phyloP scores from a whole-genome alignment of 2,113 vertebrate species.

The Bucco capensis region DNA sequence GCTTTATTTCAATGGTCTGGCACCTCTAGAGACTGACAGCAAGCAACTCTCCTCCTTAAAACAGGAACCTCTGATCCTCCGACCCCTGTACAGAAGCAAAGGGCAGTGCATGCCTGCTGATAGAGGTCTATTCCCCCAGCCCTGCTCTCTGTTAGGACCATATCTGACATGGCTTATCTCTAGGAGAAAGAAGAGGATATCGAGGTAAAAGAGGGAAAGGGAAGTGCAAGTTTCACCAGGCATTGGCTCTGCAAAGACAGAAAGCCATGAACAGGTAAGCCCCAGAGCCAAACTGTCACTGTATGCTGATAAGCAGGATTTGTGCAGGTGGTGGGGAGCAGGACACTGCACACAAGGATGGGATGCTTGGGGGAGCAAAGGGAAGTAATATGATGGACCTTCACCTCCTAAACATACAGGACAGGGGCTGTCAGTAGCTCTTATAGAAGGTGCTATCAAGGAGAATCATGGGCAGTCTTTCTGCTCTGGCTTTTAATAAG shows the following conservation, averaged over 20 bases:
- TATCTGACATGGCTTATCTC: background rate
- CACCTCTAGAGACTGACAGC: background rate
- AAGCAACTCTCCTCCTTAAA: background rate
- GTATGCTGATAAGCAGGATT: background rate
- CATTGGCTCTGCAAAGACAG: background rate
- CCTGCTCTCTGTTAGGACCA: background rate
- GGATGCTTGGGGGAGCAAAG: background rate
- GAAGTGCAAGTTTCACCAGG: background rate
- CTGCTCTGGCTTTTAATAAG: background rate
- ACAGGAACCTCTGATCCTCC: background rate
- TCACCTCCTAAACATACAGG: background rate
- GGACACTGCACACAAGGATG: background rate
- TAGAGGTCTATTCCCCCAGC: background rate
- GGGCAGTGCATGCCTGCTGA: background rate
- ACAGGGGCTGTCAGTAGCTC: background rate
- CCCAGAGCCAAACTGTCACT: rapidly evolving
- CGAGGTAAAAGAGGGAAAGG: background rate
- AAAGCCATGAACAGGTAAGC: background rate
- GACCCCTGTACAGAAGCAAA: background rate
- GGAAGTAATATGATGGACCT: background rate
- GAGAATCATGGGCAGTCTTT: background rate
- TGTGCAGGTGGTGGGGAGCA: background rate
- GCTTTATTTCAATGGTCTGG: background rate
- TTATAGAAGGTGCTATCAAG: background rate
- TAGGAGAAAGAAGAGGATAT: background rate